A percentile compares a stretch with the other conserved stretches of the same genome.
Conservation (phyloP, 1,140 invertebrate genomes). For the Maniola jurtina region DNA sequence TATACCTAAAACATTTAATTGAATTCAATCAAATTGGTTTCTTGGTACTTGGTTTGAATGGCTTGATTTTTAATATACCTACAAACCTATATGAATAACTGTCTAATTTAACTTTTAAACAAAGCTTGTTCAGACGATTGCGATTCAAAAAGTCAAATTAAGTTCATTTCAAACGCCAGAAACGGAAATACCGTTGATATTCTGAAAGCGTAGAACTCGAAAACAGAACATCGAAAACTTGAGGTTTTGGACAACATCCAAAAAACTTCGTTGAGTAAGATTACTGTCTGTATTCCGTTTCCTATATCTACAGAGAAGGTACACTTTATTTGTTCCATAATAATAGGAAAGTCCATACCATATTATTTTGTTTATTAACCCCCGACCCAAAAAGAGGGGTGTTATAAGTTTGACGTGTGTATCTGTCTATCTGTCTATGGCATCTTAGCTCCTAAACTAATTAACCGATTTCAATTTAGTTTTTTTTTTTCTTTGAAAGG, state of each 20-base stretch:
- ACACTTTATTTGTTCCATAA: not conserved
- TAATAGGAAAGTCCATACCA: too few species aligned
- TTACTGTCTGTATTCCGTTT: not conserved
- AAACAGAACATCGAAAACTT: conserved; percentile 1
- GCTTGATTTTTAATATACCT: too few species aligned
- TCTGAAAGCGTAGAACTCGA: not conserved
- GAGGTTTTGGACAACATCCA: not conserved
- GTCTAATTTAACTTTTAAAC: not conserved
- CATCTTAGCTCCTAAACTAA: too few species aligned
- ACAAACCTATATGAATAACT: not conserved
- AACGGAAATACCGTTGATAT: not conserved
- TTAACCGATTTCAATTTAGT: too few species aligned
- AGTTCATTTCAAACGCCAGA: not conserved
- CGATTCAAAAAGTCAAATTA: not conserved
- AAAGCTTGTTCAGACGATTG: not conserved
- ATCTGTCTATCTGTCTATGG: too few species aligned
- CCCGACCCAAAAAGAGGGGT: too few species aligned
- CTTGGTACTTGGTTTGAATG: too few species aligned
- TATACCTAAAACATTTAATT: too few species aligned
- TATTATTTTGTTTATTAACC: too few species aligned
- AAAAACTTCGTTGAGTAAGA: not conserved
- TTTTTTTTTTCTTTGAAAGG: too few species aligned
- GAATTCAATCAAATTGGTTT: too few species aligned
- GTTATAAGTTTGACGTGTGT: too few species aligned
- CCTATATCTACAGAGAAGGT: not conserved